Evolutionary conservation across 2,113 vertebrate species (phyloP), one percentile per base, ranked within the genome.

Genomic region (Thalassarche chlororhynchos): DNA sequence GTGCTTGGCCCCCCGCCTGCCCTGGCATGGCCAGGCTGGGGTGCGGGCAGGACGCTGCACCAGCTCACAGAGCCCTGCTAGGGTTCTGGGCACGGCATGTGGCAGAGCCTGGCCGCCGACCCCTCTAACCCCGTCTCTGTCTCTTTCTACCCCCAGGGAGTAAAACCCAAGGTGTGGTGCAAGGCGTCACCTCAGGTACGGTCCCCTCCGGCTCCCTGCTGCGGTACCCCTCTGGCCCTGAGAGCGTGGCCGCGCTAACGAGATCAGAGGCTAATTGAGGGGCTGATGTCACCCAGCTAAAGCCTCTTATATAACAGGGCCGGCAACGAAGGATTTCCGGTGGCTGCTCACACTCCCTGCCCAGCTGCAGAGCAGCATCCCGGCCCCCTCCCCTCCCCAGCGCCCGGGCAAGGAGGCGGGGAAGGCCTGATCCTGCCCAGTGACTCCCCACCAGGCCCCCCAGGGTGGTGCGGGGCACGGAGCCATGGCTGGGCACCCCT

Each of bases 151-250:
- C 95, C 88, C 19, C 97, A 99, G 99, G 99, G 97, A 99, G 81
- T 98, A 99, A 99, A 98, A 99, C 99, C 97, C 99, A 99, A 90
- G 98, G 98, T 5, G 98, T 99, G 86, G 98, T 98, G 71, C 98
- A 99, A 98, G 98, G 99, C 6, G 99, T 99, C 94, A 98, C 99
- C 77, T 98, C 99, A 98, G 99, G 99, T 99, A 99, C 1, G 62
- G 65, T 36, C 61, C n/a, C 71, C 15, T 58, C 54, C 7, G 3
- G 44, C 36, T 55, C 36, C 68, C 34, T 2, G 4, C 28, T 1
- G 0, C 0, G 2, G 62, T 84, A 49, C 79, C 81, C 76, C 46
- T 75, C 90, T 15, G 17, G 26, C 71, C 81, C 51, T 1, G 15
- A 25, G 36, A 87, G 49, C 3, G 2, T 3, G 18, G 83, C 74